phyloP scores from a whole-genome alignment of 2,797 vertebrate species.

The Macroramphosus scolopax region DNA sequence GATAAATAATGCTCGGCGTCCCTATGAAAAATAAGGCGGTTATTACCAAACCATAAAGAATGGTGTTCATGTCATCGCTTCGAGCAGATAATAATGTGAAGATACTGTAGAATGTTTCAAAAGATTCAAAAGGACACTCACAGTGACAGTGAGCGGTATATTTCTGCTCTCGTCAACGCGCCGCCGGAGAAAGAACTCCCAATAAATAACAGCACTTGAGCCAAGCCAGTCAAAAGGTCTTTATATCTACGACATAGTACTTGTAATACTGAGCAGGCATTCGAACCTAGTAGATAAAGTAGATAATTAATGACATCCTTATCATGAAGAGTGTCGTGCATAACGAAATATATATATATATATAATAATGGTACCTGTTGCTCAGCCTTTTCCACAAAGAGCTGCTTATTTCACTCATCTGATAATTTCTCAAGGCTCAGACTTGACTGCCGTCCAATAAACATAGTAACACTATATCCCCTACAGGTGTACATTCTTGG shows the following conservation, averaged over 20 bases:
- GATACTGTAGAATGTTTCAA: constrained; percentile 55
- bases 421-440: constrained; percentile 66
- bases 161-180: constrained; percentile 45
- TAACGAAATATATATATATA: constrained; percentile 10
- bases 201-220: constrained; percentile 69
- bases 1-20: constrained; percentile 71
- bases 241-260: constrained; percentile 46
- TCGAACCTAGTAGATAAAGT: constrained; percentile 43
- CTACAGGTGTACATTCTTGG: constrained; percentile 76
- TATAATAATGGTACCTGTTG: constrained; percentile 26
- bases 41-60: constrained; percentile 77
- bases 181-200: constrained; percentile 33
- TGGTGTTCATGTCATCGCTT: constrained; percentile 65
- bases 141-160: constrained; percentile 58
- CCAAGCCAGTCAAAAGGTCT: constrained; percentile 59
- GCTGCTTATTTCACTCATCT: constrained; percentile 53
- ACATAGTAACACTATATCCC: constrained; percentile 72
- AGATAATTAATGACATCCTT: constrained; percentile 48
- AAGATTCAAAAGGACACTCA: constrained; percentile 59
- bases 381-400: constrained; percentile 55
- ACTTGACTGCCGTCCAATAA: constrained; percentile 67
- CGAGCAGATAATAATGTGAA: constrained; percentile 65
- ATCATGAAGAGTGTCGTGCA: neutral
- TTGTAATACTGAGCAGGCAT: constrained; percentile 37
- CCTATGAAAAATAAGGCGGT: constrained; percentile 76